Conservation (phyloP, 1,140 invertebrate species). For the Megalonaias nervosa region DNA sequence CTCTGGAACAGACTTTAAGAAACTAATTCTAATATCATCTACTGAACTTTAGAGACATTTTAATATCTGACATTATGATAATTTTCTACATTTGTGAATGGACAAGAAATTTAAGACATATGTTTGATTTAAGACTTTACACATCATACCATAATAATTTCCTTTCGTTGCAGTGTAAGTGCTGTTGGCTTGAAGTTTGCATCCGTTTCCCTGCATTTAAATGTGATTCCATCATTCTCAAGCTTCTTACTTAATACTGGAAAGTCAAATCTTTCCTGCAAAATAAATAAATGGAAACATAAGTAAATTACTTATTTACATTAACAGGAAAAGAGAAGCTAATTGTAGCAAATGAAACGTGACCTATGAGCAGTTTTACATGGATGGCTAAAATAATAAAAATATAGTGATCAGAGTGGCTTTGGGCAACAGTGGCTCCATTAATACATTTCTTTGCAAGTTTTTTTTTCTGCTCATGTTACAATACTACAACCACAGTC, state of each 20-base stretch:
- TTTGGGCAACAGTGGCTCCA: not conserved
- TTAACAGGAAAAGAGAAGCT: not conserved
- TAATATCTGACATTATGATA: no score
- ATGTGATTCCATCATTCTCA: conserved; percentile 12
- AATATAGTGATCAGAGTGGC: not conserved
- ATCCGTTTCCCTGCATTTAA: conserved; percentile 44
- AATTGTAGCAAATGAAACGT: not conserved
- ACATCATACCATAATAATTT: conserved; percentile 44
- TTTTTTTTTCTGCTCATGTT: no score
- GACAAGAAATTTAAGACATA: no score
- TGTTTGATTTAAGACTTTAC: conserved; percentile 3
- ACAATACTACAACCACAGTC: no score
- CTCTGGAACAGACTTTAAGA: no score
- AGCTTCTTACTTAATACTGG: conserved; percentile 46
- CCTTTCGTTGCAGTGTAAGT: conserved; percentile 45
- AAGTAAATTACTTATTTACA: no score
- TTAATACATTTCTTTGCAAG: no score
- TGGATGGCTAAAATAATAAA: not conserved
- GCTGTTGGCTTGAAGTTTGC: conserved; percentile 49
- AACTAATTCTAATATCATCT: not conserved
- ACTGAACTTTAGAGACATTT: not conserved
- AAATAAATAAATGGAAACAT: not conserved
- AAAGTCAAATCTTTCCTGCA: conserved; percentile 52
- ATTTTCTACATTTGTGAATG: no score
- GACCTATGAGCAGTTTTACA: not conserved